Evolutionary conservation across 2,113 vertebrate species (phyloP), one percentile per base, ranked within the genome.

Genomic region (Hirundichthys speculiger): DNA sequence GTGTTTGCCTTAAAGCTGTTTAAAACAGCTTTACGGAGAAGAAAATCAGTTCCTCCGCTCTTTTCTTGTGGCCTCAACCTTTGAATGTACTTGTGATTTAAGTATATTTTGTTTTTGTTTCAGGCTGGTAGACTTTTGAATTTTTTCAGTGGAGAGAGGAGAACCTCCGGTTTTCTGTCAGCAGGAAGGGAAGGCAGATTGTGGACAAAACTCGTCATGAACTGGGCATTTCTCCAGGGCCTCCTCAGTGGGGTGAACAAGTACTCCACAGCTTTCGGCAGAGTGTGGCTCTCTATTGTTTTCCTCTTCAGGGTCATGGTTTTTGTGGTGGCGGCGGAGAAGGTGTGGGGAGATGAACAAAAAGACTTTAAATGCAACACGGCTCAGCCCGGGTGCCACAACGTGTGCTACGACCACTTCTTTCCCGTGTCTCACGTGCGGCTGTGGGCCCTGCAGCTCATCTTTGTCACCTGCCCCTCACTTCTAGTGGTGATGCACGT

Each of bases 381-480:
- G 0, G 75, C 5, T 13, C 98, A 99, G 86, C 98, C 97, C 0
- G 98, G 98, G 45, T 99, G 98, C 87, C 87, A 90, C 77, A 99
- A 99, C 0, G 97, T 98, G 48, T 99, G 98, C 89, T 99, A 67
- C 0, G 97, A 99, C 56, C 81, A 94, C 76, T 98, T 94, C 91
- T 99, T 98, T 91, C 97, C 98, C 0, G 64, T 99, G 42, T 98
- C 96, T 48, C 97, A 99, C 9, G 91, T 99, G 65, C 94, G 96
- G 8, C 94, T 99, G 15, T 99, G 98, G 98, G 97, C 97, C 5
- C 91, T 99, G 74, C 97, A 99, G 91, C 96, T 99, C 82, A 99
- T 99, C 92, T 93, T 99, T 15, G 97, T 99, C 85, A 98, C 95
- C 0, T 98, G 96, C 56, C 98, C 98, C 0, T 99, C 98, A 0